Evolutionary conservation across 2,888 invertebrate genomes (phyloP), one percentile per base, ranked within the genome.

Genomic region (Panopea generosa): DNA sequence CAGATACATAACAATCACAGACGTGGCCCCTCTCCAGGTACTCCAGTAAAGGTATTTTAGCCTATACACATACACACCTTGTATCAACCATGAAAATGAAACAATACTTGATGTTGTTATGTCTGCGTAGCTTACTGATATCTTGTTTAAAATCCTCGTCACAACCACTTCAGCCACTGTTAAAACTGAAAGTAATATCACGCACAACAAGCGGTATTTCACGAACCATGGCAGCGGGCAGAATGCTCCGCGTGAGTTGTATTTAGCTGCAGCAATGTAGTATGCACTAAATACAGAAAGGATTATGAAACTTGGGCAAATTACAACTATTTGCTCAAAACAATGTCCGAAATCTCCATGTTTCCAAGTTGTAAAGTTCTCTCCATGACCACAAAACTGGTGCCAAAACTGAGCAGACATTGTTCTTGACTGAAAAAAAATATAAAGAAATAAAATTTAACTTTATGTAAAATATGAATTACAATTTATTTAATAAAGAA

Each of bases 241-340:
- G 24, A 43, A 78, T 1, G 65, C 73, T 20, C 72, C 70, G 27
- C 77, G 49, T 2, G 72, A 55, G 40, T 68, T 63, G 9, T 57
- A 55, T 24, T 82, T 76, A 6, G 77, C 72, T 82, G 94, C 95
- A 14, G 97, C 97, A 83, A 96, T 95, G 91, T 96, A 96, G 93
- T 95, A 98, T 0, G 96, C 95, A n/a, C 97, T 97, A 53, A 95
- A 92, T 18, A 95, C 93, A 2, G 97, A 96, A 83, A 97, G 94
- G 40, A 97, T 87, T 55, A 95, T 94, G 87, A 96, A 95, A 50
- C 95, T 92, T 18, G 97, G 97, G 85, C 96, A 94, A 92, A 90
- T 86, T 45, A 98, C 94, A 89, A 95, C 95, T 60, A 97, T 93
- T 92, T 96, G 95, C 92, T 97, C 97, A 91, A 98, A 98, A 92